Percentiles rank a stretch among this genome's conserved stretches.
Evolutionary conservation across 2,888 invertebrate genomes (phyloP).

Genomic region (Paralinhomoeus sp.): DNA sequence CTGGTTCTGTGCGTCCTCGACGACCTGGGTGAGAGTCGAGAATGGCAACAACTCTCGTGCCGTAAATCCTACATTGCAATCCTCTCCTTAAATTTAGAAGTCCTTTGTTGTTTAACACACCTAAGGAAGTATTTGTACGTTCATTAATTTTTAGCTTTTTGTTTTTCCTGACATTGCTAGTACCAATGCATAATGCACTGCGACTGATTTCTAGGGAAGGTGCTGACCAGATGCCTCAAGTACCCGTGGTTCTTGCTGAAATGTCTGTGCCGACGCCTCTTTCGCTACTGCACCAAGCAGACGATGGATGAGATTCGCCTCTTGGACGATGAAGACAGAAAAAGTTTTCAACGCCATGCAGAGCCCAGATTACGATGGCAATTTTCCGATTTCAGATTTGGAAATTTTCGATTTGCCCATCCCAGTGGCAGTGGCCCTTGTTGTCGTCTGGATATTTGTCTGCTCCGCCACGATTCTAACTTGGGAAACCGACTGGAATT

Average conservation of each 20-base stretch:
- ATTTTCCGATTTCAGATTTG: conserved; percentile 8
- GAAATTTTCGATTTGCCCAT: conserved; percentile 86
- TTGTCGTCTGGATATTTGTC: conserved; percentile 59
- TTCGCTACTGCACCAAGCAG: conserved; percentile 21
- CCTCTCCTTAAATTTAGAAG: too few species aligned
- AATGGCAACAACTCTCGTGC: too few species aligned
- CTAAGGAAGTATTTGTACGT: too few species aligned
- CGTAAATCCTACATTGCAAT: too few species aligned
- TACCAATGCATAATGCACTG: too few species aligned
- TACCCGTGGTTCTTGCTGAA: conserved; percentile 19
- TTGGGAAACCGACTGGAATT: conserved; percentile 47
- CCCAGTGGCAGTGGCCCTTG: conserved; percentile 56
- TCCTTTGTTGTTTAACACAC: too few species aligned
- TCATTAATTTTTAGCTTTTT: too few species aligned
- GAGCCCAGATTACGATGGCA: neutral
- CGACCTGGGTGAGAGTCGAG: conserved; percentile 29
- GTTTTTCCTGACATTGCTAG: too few species aligned
- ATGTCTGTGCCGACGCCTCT: conserved; percentile 15
- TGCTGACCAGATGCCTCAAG: conserved; percentile 16
- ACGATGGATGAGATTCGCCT: conserved; percentile 15
- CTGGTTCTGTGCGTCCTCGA: conserved; percentile 74
- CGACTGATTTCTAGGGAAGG: conserved; percentile 17
- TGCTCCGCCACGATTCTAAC: conserved; percentile 48
- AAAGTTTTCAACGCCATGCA: conserved; percentile 6
- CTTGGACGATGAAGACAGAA: conserved; percentile 16